Base-by-base conservation (phyloP, 2,888 invertebrate genomes). In the Noctua janthe region DNA sequence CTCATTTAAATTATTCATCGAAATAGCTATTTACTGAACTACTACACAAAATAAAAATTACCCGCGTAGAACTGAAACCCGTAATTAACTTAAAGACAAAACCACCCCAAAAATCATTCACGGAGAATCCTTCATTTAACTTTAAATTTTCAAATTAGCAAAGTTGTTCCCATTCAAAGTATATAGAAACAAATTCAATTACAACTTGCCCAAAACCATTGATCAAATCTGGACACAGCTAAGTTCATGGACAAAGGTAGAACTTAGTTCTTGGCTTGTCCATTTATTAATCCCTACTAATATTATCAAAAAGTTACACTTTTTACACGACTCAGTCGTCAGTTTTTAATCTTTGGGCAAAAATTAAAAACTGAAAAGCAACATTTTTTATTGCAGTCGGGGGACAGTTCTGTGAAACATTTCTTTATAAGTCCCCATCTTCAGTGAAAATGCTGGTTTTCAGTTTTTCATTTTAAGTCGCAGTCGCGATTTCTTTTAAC, bases 121-220 rank as follows among this genome's bases (percentile, higher is more conserved):
- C 39, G 49, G 43, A 81, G 62, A 66, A 66, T 66, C 59, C 39
- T 66, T 62, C 75, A 87, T 78, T 83, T 43, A 73, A 84, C 39
- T 77, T 73, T 17, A 78, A 83, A 84, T 71, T 86, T 71, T 20
- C 5, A 66, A 78, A 84, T 86, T 73, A 78, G 51, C 29, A 43
- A 71, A 72, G 23, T 69, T 59, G 51, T 73, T 74, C 6, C 54
- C 17, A 73, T 56, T 77, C 72, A 62, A 76, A 76, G 72, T 62
- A 80, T 62, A 69, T 47, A 47, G 66, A 72, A 88, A 86, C 80
- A 85, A 85, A 82, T 86, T 88, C 69, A 88, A 87, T 87, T 83
- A 81, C 69, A 76, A 71, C 76, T 78, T 43, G 7, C n/a, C 66
- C 43, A 51, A 71, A 80, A 67, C 72, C 49, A 82, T 80, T 84